Conservation (phyloP, 2,888 invertebrate species). For the Erebia epiphron region DNA sequence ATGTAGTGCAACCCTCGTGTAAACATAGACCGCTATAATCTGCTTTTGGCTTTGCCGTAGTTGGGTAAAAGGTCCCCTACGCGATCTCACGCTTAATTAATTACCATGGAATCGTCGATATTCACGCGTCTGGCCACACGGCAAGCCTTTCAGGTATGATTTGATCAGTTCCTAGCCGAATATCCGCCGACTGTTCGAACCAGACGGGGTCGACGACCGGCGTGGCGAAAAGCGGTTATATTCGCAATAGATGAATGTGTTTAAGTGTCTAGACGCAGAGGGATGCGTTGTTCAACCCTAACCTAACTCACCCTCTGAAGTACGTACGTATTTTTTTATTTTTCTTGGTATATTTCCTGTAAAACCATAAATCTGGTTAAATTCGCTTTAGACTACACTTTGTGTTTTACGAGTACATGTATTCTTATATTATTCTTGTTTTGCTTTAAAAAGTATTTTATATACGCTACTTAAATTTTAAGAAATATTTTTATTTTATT, state of each 20-base stretch:
- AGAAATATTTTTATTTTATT: too few species aligned
- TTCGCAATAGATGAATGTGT: constrained; percentile 22
- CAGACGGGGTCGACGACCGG: constrained; percentile 20
- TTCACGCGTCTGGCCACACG: constrained; percentile 1
- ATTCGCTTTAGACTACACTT: too few species aligned
- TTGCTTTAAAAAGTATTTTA: too few species aligned
- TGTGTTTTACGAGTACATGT: too few species aligned
- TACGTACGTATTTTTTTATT: constrained; percentile 1
- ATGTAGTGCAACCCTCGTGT: too few species aligned
- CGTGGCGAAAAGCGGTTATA: constrained; percentile 15
- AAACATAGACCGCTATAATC: too few species aligned
- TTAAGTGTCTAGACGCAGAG: constrained; percentile 21
- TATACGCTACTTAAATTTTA: too few species aligned
- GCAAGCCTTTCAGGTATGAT: constrained; percentile 13
- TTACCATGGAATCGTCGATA: constrained; percentile 7
- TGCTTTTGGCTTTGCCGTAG: too few species aligned
- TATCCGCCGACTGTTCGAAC: neutral
- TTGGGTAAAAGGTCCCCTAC: neutral
- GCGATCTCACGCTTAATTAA: constrained; percentile 7
- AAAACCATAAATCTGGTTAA: too few species aligned
- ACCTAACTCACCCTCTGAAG: constrained; percentile 17
- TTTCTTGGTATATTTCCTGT: neutral
- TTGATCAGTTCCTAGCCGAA: constrained; percentile 5
- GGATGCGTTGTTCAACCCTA: constrained; percentile 22
- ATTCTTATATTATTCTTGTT: too few species aligned